Conservation (phyloP, 2,888 invertebrate genomes). For the Arge pagana region DNA sequence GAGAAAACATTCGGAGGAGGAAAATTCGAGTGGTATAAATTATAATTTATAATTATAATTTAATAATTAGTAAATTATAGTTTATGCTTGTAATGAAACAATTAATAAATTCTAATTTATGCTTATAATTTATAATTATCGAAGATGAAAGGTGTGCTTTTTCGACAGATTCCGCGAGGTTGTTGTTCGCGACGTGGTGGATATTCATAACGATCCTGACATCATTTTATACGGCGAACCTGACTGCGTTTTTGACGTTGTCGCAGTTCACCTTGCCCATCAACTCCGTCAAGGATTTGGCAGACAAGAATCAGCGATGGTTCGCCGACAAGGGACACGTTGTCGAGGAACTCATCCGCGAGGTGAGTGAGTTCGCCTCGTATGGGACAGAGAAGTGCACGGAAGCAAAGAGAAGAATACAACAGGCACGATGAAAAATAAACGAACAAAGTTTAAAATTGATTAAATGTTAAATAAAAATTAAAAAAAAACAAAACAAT, state of each 20-base stretch:
- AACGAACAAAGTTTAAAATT: too few species aligned
- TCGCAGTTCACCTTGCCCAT: conserved; percentile 84
- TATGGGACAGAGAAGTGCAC: neutral
- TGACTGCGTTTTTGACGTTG: conserved; percentile 85
- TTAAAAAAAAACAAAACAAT: too few species aligned
- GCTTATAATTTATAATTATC: too few species aligned
- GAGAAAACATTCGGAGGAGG: too few species aligned
- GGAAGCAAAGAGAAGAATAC: conserved; percentile 7
- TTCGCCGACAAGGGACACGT: conserved; percentile 71
- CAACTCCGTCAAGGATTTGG: conserved; percentile 70
- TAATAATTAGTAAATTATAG: too few species aligned
- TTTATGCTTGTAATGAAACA: too few species aligned
- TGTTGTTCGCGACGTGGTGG: conserved; percentile 91
- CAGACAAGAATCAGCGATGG: conserved; percentile 71
- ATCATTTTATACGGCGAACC: conserved; percentile 88
- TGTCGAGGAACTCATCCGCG: conserved; percentile 63
- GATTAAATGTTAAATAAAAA: too few species aligned
- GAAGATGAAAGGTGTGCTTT: conserved; percentile 1
- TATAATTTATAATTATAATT: too few species aligned
- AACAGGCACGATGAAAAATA: neutral
- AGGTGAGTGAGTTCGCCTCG: conserved; percentile 19
- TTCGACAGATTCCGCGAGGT: conserved; percentile 76
- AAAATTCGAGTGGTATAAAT: too few species aligned
- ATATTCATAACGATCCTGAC: conserved; percentile 85
- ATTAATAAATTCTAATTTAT: too few species aligned